Evolutionary conservation across 2,113 vertebrate species (phyloP).

Genomic region (Chrysemys picta): DNA sequence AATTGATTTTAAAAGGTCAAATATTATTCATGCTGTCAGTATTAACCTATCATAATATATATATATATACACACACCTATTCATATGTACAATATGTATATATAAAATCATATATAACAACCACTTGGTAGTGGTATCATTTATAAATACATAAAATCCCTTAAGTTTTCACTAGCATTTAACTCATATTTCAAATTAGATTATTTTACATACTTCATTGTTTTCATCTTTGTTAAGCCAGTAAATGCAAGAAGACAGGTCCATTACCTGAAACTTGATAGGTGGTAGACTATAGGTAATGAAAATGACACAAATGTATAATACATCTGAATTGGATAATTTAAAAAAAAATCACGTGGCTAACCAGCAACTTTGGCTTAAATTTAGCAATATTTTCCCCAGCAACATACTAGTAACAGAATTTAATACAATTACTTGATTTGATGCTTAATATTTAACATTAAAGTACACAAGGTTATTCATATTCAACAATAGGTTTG

Average conservation of each 20-base stretch:
- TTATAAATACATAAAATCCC: constrained; percentile 35
- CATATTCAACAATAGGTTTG: neutral
- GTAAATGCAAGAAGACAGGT: neutral
- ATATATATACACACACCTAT: constrained; percentile 42
- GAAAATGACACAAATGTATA: constrained; percentile 45
- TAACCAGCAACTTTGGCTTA: constrained; percentile 16
- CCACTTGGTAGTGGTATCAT: neutral
- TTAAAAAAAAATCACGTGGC: constrained; percentile 10
- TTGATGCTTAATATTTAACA: neutral
- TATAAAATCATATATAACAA: constrained; percentile 19
- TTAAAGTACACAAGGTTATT: neutral
- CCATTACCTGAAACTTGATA: neutral
- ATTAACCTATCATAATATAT: constrained; percentile 38
- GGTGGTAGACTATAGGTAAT: constrained; percentile 53
- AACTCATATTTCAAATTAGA: constrained; percentile 52
- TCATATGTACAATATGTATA: neutral
- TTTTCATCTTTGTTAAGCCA: neutral
- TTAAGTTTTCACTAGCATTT: constrained; percentile 46
- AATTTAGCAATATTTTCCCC: constrained; percentile 1
- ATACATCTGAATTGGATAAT: constrained; percentile 43
- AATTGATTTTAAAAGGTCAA: constrained; percentile 38
- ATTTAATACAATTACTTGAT: neutral
- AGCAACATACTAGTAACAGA: neutral
- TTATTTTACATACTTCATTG: constrained; percentile 36
- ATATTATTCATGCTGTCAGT: constrained; percentile 55